Evolutionary conservation across 2,797 vertebrate species (phyloP).

Genomic region (Remorina albescens): DNA sequence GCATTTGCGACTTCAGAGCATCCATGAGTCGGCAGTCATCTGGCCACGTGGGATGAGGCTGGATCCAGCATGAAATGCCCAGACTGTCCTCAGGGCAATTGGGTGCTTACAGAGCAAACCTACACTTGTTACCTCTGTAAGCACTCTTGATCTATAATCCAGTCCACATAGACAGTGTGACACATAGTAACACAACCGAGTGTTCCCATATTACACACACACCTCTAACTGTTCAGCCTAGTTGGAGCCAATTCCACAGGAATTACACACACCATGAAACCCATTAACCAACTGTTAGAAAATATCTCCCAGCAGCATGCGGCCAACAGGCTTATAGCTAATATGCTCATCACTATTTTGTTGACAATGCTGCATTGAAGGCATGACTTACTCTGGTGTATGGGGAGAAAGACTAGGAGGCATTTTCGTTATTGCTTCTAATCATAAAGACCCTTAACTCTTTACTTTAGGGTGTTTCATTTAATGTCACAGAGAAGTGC

Average conservation of each 20-base stretch:
- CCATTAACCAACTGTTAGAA: conserved; percentile 67
- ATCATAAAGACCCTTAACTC: not conserved
- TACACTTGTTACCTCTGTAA: conserved; percentile 28
- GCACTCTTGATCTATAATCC: conserved; percentile 32
- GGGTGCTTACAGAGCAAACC: conserved; percentile 37
- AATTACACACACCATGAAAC: conserved; percentile 77
- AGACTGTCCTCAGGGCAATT: conserved; percentile 37
- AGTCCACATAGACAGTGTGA: conserved; percentile 27
- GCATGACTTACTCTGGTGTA: not conserved
- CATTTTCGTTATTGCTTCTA: not conserved
- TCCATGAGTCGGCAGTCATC: conserved; percentile 36
- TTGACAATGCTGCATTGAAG: not conserved
- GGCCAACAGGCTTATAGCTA: conserved; percentile 29
- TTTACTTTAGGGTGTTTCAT: not conserved
- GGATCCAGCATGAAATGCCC: conserved; percentile 45
- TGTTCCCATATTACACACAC: conserved; percentile 2
- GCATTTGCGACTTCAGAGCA: conserved; percentile 56
- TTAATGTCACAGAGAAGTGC: not conserved
- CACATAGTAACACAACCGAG: conserved; percentile 33
- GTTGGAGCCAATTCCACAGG: conserved; percentile 72
- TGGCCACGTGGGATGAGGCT: conserved; percentile 27
- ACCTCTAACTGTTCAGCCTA: conserved; percentile 51
- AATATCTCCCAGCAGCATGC: conserved; percentile 56
- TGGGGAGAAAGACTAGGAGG: not conserved
- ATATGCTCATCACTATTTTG: conserved; percentile 19